Percentiles rank a stretch among this genome's conserved stretches.
Conservation (phyloP, 1,140 invertebrate genomes). For the Propsilocerus akamusi region DNA sequence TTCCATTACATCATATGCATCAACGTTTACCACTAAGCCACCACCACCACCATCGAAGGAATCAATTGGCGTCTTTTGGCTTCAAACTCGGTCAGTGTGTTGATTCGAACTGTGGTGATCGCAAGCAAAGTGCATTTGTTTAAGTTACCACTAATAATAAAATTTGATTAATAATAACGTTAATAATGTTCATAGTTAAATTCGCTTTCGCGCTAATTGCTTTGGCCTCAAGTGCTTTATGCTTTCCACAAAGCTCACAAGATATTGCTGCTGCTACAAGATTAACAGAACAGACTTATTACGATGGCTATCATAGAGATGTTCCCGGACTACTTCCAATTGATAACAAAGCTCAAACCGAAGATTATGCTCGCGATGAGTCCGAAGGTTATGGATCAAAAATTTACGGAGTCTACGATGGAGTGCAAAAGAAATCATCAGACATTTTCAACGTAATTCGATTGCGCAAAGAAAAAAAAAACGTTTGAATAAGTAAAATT, state of each 20-base stretch:
- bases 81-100: too few relatives aligned
- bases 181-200: too few relatives aligned
- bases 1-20: too few relatives aligned
- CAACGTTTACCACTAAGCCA: too few relatives aligned
- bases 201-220: too few relatives aligned
- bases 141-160: too few relatives aligned
- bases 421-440: conserved; percentile 15
- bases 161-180: too few relatives aligned
- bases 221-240: too few relatives aligned
- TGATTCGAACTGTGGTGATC: too few relatives aligned
- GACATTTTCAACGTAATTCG: conserved; percentile 16
- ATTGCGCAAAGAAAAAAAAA: background rate
- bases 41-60: too few relatives aligned
- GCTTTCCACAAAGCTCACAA: background rate
- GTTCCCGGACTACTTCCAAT: background rate
- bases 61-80: too few relatives aligned
- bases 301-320: background rate
- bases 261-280: background rate
- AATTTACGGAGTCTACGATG: conserved; percentile 17
- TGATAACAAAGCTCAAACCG: background rate
- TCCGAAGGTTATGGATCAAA: conserved; percentile 19
- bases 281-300: background rate
- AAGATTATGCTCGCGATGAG: conserved; percentile 20
- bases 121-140: too few relatives aligned
- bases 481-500: background rate